Base-by-base conservation (phyloP, 2,113 vertebrate species). In the Nothoprocta perdicaria region DNA sequence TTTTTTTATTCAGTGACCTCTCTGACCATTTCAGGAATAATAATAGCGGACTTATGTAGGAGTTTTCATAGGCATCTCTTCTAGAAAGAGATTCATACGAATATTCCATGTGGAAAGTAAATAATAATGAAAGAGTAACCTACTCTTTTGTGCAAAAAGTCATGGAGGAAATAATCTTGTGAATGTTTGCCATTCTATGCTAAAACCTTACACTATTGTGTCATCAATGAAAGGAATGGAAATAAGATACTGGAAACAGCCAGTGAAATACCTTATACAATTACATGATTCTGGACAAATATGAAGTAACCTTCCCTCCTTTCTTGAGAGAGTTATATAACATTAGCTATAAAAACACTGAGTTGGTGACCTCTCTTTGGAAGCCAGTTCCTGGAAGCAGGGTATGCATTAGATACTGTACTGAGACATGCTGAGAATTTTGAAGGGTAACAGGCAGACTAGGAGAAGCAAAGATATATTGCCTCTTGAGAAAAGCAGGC, bases 401-500 rank as follows among this genome's bases (percentile, higher is more conserved):
- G 46, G 82, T 14, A 60, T 0, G 4, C 66, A 81, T 67, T 80
- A 78, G 38, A 45, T 74, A 62, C 50, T 72, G 19, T 74, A 45
- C 60, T 78, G 76, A 92, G 63, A 88, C 35, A 89, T 66, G 52
- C 18, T 80, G 72, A 82, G 80, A 87, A 89, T 91, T 72, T 57
- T 5, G 5, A 94, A 92, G 50, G 40, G 57, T 63, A 89, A 65
- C 53, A 76, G 40, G 38, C n/a, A 81, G 46, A 84, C n/a, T 14
- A 78, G 45, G 91, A 52, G 40, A 38, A 96, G 92, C 48, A 60
- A n/a, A 91, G 80, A 93, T 82, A 67, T 53, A 45, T 33, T 77
- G 82, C 92, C 80, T 87, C 89, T 88, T 82, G 84, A 92, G 63
- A 77, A 46, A 96, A 94, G 43, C 82, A 85, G 77, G n/a, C 71